Conservation (phyloP, 2,888 invertebrate genomes). For the Mycalesis mineus region DNA sequence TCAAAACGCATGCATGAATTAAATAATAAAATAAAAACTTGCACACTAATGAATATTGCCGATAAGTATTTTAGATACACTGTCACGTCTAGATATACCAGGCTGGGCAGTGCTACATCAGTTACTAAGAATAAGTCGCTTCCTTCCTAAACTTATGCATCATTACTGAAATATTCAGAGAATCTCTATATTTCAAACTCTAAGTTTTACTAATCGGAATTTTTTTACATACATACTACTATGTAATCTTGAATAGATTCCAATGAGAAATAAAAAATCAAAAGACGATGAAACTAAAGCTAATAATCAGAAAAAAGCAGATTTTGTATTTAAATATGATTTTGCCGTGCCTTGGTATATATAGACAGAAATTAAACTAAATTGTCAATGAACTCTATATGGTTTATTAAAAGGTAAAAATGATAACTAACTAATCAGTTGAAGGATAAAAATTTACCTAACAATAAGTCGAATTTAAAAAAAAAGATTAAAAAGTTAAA, state of each 20-base stretch:
- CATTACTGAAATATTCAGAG: no score
- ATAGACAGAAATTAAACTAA: background rate
- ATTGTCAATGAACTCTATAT: background rate
- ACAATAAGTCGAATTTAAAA: background rate
- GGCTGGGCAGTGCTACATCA: background rate
- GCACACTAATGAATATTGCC: constrained; percentile 7
- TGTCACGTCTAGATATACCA: constrained; percentile 9
- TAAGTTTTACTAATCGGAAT: no score
- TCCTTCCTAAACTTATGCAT: no score
- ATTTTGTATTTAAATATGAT: no score
- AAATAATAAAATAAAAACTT: constrained; percentile 5
- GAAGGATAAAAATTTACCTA: background rate
- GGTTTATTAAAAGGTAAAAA: background rate
- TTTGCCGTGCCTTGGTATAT: background rate
- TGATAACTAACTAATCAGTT: background rate
- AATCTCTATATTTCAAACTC: no score
- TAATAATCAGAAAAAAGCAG: no score
- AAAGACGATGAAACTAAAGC: no score
- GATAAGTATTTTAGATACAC: constrained; percentile 12
- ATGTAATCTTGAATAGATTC: no score
- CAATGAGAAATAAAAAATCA: no score
- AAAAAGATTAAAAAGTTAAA: no score
- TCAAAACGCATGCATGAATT: constrained; percentile 24
- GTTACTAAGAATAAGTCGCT: no score
- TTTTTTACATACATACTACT: no score